Base-by-base conservation (phyloP, 2,797 vertebrate genomes). In the Pogoniulus pusillus region DNA sequence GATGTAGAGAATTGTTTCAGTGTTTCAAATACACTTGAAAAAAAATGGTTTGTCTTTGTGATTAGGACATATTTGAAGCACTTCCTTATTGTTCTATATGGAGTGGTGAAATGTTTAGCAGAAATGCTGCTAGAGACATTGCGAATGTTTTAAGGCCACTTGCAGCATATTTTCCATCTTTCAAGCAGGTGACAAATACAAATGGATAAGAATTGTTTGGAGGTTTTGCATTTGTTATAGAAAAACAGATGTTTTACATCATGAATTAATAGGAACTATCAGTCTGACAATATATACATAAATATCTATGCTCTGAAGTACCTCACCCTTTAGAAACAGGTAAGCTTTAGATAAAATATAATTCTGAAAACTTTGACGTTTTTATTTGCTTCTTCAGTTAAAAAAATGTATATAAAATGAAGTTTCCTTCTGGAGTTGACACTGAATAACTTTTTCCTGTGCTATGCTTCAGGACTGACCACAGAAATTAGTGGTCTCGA, bases 201-300 rank as follows among this genome's bases (percentile, higher is more conserved):
- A 53, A 66, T 30, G 13, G 10, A 10, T 89, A 86, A 85, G 26
- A 79, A 89, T 37, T 10, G 23, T 26, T 22, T 9, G 22, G 16
- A 6, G 2, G 3, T 2, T 49, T 62, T 65, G 23, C 24, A 10
- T 77, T 78, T 81, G 13, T 90, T 71, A 34, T 3, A 29, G 53
- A 30, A 57, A 66, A 63, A 29, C 0, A 41, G 11, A 0, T n/a
- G 4, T 63, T n/a, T 80, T 64, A 22, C 6, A 5, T 66, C 57
- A 15, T 32, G 18, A 51, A 76, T 23, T 9, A 58, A 10, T n/a
- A 54, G 22, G 13, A 49, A 12, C 57, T 70, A 1, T 59, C 49
- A 68, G 27, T 65, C 37, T 86, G 60, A 23, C 9, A 7, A 15
- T 22, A 20, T 32, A 30, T 12, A 9, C 23, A 26, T 23, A 15